Evolutionary conservation across 2,113 vertebrate genomes (phyloP).

Genomic region (Xenopus tropicalis): UCB_Xtro_10.0 CM004451.2:71086001-71086500

Average conservation of each 20-base stretch:
- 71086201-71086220: constrained; percentile 14
- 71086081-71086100: constrained; percentile 51
- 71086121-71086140: constrained; percentile 24
- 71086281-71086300: constrained; percentile 9
- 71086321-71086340: background rate
- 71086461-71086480: background rate
- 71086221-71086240: constrained; percentile 25
- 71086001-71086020: constrained; percentile 74
- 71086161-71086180: constrained; percentile 39
- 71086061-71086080: constrained; percentile 71
- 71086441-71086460: background rate
- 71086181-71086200: constrained; percentile 34
- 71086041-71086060: constrained; percentile 70
- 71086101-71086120: constrained; percentile 48
- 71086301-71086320: constrained; percentile 20
- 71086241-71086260: constrained; percentile 35
- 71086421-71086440: background rate
- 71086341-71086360: background rate
- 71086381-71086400: background rate
- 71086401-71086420: background rate
- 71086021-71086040: constrained; percentile 75
- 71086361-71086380: background rate
- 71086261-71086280: constrained; percentile 1
- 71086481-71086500: background rate
- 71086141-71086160: constrained; percentile 11